Evolutionary conservation across 2,797 vertebrate species (phyloP), one percentile per base, ranked within the genome.

Genomic region (Chloroceryle inda): DNA sequence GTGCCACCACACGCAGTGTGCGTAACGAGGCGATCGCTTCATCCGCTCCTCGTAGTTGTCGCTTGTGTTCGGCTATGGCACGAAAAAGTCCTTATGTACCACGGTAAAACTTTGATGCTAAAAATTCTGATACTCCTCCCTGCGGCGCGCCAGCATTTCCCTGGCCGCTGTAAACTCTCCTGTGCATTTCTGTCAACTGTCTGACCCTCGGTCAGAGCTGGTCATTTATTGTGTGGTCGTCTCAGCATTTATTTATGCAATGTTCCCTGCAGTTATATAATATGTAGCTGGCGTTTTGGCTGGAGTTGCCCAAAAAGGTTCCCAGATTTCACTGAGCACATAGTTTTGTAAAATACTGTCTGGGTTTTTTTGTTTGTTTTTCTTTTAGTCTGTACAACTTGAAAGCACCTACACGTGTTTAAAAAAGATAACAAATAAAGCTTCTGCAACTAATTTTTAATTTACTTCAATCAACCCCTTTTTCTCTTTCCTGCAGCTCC

Each of bases 401-500:
- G 31, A 37, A 79, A 85, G 56, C 10, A 40, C 23, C 21, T 47
- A 38, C 26, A 2, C 4, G 50, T 42, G 18, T 20, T 31, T 13
- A 1, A 29, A 74, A 66, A 53, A 37, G 13, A 62, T 29, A 44
- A 53, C 23, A 22, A 24, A 22, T 22, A 53, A 53, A 53, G 8
- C 33, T 91, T 76, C 50, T 27, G 29, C 64, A 88, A 79, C 22
- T 69, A 5, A 17, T 26, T 86, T 59, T 11, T 37, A 23, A 24
- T 35, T 59, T 49, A 8, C 45, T 59, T 49, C 5, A 50, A 17
- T 76, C 27, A 78, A 72, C 29, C 6, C 4, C 3, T 84, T 92
- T 86, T 78, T 95, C 58, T 82, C 4, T 92, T 75, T 50, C 67
- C 95, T 91, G 13, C 97, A 99, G 99, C 98, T 93, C 99, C 99